Evolutionary conservation across 1,140 invertebrate species (phyloP).

Genomic region (Drosophila sucinea): DNA sequence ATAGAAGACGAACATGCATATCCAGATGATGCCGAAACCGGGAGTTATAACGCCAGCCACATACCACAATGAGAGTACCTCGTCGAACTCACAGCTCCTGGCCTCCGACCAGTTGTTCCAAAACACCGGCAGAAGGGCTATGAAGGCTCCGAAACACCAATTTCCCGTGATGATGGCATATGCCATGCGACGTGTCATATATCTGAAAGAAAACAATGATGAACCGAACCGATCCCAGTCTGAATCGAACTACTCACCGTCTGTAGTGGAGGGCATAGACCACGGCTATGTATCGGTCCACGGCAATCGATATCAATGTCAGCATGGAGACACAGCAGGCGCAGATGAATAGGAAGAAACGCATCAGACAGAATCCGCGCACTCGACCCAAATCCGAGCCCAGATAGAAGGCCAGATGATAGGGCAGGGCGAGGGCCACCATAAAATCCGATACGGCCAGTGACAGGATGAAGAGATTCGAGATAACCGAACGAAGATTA

Average conservation of each 20-base stretch:
- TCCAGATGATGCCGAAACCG: slow-evolving; percentile 88
- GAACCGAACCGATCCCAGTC: no score
- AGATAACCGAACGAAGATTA: slow-evolving; percentile 84
- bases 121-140: slow-evolving; percentile 87
- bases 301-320: slow-evolving; percentile 92
- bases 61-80: slow-evolving; percentile 84
- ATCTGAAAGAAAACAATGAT: slow-evolving; percentile 23
- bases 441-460: slow-evolving; percentile 89
- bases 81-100: slow-evolving; percentile 84
- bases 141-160: slow-evolving; percentile 86
- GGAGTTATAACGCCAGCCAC: slow-evolving; percentile 87
- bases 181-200: slow-evolving; percentile 86
- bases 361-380: slow-evolving; percentile 86
- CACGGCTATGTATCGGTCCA: slow-evolving; percentile 93
- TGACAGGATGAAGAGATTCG: slow-evolving; percentile 89
- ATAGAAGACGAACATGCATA: slow-evolving; percentile 89
- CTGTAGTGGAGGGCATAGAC: slow-evolving; percentile 91
- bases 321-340: slow-evolving; percentile 90
- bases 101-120: slow-evolving; percentile 88
- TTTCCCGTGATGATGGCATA: slow-evolving; percentile 85
- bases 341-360: slow-evolving; percentile 89
- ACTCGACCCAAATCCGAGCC: slow-evolving; percentile 84
- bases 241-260: slow-evolving; percentile 68
- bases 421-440: slow-evolving; percentile 89
- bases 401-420: slow-evolving; percentile 89